phyloP scores from a whole-genome alignment of 2,797 vertebrate genomes.

The Sorex maritimensis region DNA sequence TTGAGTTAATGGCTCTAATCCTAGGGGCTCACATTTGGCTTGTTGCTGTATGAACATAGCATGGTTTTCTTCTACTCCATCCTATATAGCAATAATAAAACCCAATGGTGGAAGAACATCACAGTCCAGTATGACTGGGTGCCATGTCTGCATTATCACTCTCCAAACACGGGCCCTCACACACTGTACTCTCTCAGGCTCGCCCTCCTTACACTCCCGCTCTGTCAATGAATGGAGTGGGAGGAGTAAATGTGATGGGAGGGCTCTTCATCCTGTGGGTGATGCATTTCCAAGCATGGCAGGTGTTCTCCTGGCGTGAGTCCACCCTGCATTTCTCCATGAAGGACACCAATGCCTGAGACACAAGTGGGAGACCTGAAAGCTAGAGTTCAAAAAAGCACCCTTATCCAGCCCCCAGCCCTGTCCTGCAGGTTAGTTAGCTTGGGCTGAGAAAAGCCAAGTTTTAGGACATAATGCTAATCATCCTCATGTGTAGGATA shows the following conservation, averaged over 20 bases:
- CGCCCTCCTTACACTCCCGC: background rate
- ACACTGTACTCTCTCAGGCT: background rate
- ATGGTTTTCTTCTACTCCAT: background rate
- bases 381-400: background rate
- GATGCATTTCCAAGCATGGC: background rate
- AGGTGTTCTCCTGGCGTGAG: background rate
- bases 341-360: background rate
- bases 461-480: background rate
- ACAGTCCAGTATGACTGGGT: too few species aligned
- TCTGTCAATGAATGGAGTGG: background rate
- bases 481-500: background rate
- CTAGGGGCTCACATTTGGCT: rapidly evolving
- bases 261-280: background rate
- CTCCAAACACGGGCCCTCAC: rapidly evolving
- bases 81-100: background rate
- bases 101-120: background rate
- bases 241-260: background rate
- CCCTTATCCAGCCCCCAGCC: background rate
- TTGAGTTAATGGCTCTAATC: background rate
- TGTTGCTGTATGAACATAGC: background rate
- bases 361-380: background rate
- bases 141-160: background rate
- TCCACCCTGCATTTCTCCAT: background rate
- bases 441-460: background rate
- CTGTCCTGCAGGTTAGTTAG: background rate